Base-by-base conservation (phyloP, 2,113 vertebrate species). In the Dicentrarchus labrax region DNA sequence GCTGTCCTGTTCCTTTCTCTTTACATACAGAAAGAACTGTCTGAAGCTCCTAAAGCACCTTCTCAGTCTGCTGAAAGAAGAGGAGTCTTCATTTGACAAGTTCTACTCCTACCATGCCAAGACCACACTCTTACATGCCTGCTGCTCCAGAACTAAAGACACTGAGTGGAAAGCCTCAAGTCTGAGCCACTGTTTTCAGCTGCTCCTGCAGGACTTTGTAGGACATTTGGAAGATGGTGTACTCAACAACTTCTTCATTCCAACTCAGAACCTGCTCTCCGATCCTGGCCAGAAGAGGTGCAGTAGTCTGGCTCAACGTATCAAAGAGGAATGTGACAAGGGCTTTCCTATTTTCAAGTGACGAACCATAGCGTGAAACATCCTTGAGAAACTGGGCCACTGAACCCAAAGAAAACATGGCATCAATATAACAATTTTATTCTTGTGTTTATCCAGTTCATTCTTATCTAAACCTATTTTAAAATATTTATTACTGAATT, bases 31-130 rank as follows among this genome's bases (percentile, higher is more conserved):
- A 57, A 97, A 97, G 86, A 60, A 89, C 0, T 97, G 97, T 84
- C 90, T 99, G 82, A 98, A 98, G 84, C 94, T 98, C 71, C 91
- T 98, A 74, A 98, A 98, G 78, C 91, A 95, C 84, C 95, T 98
- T 59, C 84, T 98, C 62, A 85, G 93, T 16, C 83, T 90, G 70
- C 91, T 97, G 56, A 96, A 97, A 86, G 90, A 91, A 22, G 85
- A 87, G 5, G 0, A 96, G 24, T 2, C 90, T 1, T 93, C 91
- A 9, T 1, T 97, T 47, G 79, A 92, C 4, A 95, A 95, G 54
- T 95, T 99, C 85, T 96, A 86, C 84, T 98, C 97, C 0, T 98
- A 98, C 17, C 95, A 97, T 0, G 86, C 93, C 61, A 98, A 99
- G 94, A 98, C 96, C 6, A 93, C 95, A 1, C 94, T 98, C 59